A percentile compares a stretch with the other conserved stretches of the same genome.
Evolutionary conservation across 1,140 invertebrate genomes (phyloP).

Genomic region (Aphaenogaster ashmeadi): DNA sequence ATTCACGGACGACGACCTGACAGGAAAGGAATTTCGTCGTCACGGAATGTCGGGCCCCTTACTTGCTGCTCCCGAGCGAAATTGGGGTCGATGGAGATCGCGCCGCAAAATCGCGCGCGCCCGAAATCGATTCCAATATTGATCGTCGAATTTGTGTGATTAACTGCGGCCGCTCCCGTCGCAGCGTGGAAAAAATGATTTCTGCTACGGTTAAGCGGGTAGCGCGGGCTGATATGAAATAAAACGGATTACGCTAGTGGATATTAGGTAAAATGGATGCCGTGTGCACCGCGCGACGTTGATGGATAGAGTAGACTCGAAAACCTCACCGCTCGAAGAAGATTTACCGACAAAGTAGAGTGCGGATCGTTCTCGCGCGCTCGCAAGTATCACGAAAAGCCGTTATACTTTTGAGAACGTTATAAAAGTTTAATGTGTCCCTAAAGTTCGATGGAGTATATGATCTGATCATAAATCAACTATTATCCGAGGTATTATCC

Average conservation of each 20-base stretch:
- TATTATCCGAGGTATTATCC: conserved; percentile 66
- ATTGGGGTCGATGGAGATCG: conserved; percentile 47
- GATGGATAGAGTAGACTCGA: conserved; percentile 73
- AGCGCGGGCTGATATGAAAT: conserved; percentile 40
- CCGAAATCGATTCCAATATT: conserved; percentile 42
- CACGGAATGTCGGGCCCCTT: conserved; percentile 49
- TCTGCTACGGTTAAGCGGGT: conserved; percentile 44
- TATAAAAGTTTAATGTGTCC: conserved; percentile 83
- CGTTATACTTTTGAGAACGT: conserved; percentile 69
- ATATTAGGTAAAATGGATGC: conserved; percentile 68
- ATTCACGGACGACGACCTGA: conserved; percentile 60
- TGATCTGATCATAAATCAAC: conserved; percentile 83
- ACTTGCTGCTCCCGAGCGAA: neutral
- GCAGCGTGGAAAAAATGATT: conserved; percentile 37
- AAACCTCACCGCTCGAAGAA: conserved; percentile 57
- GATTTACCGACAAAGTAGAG: conserved; percentile 67
- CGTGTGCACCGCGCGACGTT: conserved; percentile 64
- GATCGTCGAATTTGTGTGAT: conserved; percentile 51
- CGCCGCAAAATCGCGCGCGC: conserved; percentile 22
- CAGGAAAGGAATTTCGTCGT: conserved; percentile 64
- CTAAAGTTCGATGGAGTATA: conserved; percentile 82
- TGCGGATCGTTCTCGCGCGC: conserved; percentile 24
- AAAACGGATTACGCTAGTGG: conserved; percentile 54
- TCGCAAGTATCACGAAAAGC: conserved; percentile 41
- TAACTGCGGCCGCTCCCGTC: conserved; percentile 4